Base-by-base conservation (phyloP, 2,888 invertebrate species). In the Rhodophaea formosa region DNA sequence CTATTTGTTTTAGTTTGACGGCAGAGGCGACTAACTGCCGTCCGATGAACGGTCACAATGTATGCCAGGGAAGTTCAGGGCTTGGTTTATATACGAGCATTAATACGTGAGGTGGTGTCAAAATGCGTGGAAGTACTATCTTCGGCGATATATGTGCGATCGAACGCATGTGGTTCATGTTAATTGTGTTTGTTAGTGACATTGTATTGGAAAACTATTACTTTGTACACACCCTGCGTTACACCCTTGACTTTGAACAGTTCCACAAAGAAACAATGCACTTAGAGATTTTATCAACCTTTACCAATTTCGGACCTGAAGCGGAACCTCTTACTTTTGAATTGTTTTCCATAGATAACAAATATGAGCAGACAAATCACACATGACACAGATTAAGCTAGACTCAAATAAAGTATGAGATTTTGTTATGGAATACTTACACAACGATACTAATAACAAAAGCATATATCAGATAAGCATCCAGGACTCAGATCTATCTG, bases 61-160 rank as follows among this genome's bases (percentile, higher is more conserved):
- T 90, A 86, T 88, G 82, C 82, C 80, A 82, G 72, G 80, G 81
- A 78, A 77, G 85, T 81, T 74, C 82, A 83, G 88, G 88, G 84
- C 85, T 88, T 83, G 84, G 87, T 88, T 88, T 92, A 91, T 91
- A 92, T 92, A 92, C 86, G 78, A 86, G 90, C 90, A 91, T 90
- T 91, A 90, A 91, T 88, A 91, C 91, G 91, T 91, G 91, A 90
- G 67, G 78, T 82, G 90, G 65, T 79, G 72, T 64, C 77, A 66
- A 80, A 88, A 85, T 86, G 84, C 77, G 77, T 66, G 62, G 72
- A 70, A 77, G 73, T 70, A 75, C 83, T 81, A 80, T 82, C 82
- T 82, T 81, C 70, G 79, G 75, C 73, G 74, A 67, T 74, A 67
- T 79, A 70, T 68, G 71, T 68, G 74, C 69, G 65, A 64, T 68